Percentiles rank a stretch among this genome's conserved stretches.
phyloP scores from a whole-genome alignment of 2,113 vertebrate species.

The Callorhinus ursinus region DNA sequence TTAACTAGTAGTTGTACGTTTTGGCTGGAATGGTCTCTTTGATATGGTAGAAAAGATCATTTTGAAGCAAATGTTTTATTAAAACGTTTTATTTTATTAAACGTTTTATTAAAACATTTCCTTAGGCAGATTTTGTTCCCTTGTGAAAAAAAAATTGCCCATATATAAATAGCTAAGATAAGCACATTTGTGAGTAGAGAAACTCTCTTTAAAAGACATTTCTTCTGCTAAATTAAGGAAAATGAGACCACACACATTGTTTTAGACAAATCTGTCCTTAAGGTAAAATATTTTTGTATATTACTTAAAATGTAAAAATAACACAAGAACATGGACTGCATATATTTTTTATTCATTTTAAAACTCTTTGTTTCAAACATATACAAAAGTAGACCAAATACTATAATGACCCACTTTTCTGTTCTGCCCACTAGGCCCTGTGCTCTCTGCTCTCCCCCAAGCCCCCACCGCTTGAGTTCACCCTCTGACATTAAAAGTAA shows the following conservation, averaged over 20 bases:
- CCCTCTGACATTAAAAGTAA: not conserved
- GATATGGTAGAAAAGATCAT: not conserved
- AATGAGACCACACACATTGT: not conserved
- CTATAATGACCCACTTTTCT: not conserved
- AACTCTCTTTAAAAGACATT: not conserved
- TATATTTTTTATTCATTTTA: not conserved
- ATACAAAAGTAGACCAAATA: not conserved
- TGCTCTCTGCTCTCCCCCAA: accelerated
- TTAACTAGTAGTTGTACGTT: not conserved
- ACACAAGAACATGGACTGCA: not conserved
- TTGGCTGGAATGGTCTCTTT: not conserved
- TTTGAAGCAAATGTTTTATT: not conserved
- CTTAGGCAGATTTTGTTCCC: not conserved
- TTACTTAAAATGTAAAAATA: not conserved
- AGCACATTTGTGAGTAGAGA: not conserved
- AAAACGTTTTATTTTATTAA: not conserved
- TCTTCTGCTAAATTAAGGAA: not conserved
- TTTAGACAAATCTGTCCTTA: not conserved
- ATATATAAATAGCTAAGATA: not conserved
- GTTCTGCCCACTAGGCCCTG: accelerated
- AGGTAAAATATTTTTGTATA: not conserved
- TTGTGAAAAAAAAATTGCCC: not conserved
- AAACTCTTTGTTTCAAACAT: not conserved
- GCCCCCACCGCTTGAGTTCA: not conserved
- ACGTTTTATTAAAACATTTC: not conserved